Percentiles rank a stretch among this genome's conserved stretches.
These are phyloP conservation scores for Euwallacea fornicatus DNA, from an alignment of 1,140 invertebrate genomes.

Conservation along the genomic window DNA sequence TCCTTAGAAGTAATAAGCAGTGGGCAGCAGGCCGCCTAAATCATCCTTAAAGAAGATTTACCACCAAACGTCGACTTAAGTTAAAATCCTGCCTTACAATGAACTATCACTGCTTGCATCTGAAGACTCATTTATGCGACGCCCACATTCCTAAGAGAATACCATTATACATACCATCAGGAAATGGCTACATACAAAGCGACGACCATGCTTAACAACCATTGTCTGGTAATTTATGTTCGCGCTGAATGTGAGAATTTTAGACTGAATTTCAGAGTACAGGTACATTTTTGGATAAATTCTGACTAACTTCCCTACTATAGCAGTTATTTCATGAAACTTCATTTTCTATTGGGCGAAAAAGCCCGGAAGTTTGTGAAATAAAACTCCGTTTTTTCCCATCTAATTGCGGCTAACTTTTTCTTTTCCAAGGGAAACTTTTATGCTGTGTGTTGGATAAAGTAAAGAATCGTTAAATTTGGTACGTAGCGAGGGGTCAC, in stretches of 20 bases:
- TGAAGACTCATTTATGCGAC: constrained; percentile 4
- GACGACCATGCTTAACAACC: too few species aligned
- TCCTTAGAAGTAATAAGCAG: background rate
- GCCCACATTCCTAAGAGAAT: background rate
- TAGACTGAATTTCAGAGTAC: too few species aligned
- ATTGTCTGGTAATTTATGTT: too few species aligned
- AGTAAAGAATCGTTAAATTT: constrained; percentile 23
- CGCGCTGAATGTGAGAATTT: too few species aligned
- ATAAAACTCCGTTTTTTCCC: too few species aligned
- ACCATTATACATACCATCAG: too few species aligned
- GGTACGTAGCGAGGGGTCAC: constrained; percentile 17
- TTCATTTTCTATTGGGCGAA: too few species aligned
- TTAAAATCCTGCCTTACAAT: background rate
- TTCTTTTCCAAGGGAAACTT: constrained; percentile 4
- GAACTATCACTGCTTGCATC: background rate
- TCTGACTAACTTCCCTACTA: too few species aligned
- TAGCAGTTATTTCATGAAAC: too few species aligned
- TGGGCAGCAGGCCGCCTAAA: background rate
- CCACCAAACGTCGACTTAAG: background rate
- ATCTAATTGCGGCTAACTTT: constrained; percentile 9
- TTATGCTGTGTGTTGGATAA: background rate
- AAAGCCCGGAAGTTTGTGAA: too few species aligned
- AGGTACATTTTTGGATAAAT: too few species aligned
- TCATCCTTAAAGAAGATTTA: constrained; percentile 1
- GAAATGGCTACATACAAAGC: too few species aligned